Conservation (phyloP, 1,140 invertebrate genomes). For the Heliconius melpomene region DNA sequence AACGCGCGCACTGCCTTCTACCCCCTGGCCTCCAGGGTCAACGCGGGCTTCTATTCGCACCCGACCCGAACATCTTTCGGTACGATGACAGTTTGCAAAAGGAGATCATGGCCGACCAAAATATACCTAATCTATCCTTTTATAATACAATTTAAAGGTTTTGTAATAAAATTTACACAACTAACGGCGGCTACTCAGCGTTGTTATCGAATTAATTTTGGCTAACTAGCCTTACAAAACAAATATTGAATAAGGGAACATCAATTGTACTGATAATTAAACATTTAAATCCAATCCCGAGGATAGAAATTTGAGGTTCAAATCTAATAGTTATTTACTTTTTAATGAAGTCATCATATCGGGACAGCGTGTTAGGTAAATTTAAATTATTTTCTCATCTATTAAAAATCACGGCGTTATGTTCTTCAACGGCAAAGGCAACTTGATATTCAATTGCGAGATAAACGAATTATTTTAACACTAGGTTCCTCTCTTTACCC, state of each 20-base stretch:
- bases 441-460: no score
- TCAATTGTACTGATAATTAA: slow-evolving; percentile 3
- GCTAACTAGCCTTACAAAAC: slow-evolving; percentile 5
- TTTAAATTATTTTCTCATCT: no score
- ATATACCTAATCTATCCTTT: background rate
- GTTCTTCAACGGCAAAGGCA: no score
- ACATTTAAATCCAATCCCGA: background rate
- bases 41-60: no score
- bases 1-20: no score
- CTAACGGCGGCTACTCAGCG: background rate
- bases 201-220: background rate
- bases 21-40: no score
- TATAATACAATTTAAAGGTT: background rate
- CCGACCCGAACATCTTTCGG: no score
- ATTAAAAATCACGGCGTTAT: no score
- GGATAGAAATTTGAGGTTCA: background rate
- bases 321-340: background rate
- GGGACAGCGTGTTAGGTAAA: no score
- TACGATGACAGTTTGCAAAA: background rate
- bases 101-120: background rate
- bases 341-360: background rate
- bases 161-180: background rate
- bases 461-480: no score
- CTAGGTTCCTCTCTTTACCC: no score
- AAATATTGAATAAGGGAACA: slow-evolving; percentile 1